Evolutionary conservation across 2,113 vertebrate genomes (phyloP).

Genomic region (Xyrauchen texanus): DNA sequence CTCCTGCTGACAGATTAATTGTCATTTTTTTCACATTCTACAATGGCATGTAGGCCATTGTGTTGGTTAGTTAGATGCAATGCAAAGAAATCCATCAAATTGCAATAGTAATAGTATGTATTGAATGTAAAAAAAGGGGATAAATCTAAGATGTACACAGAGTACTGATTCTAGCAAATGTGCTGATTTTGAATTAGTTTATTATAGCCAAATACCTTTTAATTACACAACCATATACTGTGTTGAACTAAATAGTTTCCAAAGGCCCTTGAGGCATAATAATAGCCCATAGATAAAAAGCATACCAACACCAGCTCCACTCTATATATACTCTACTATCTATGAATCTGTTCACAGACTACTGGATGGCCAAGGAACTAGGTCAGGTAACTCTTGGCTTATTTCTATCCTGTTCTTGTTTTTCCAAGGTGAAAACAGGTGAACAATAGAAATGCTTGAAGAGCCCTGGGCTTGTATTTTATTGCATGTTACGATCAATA

Average conservation of each 20-base stretch:
- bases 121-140: background rate
- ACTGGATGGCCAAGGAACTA: conserved; percentile 13
- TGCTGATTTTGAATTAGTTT: background rate
- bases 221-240: background rate
- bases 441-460: background rate
- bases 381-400: conserved; percentile 15
- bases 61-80: conserved; percentile 62
- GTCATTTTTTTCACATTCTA: conserved; percentile 49
- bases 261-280: conserved; percentile 32
- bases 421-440: background rate
- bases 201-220: background rate
- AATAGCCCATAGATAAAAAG: conserved; percentile 59
- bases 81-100: conserved; percentile 44
- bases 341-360: background rate
- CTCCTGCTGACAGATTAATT: conserved; percentile 80
- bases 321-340: conserved; percentile 58
- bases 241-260: conserved; percentile 56
- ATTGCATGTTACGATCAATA: background rate
- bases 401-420: conserved; percentile 46
- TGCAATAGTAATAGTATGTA: background rate
- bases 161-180: too few relatives aligned
- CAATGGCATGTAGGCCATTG: conserved; percentile 54
- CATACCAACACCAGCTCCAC: conserved; percentile 52
- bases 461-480: background rate
- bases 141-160: background rate